Base-by-base conservation (phyloP, 2,888 invertebrate species). In the Lepidochitona cinerea region DNA sequence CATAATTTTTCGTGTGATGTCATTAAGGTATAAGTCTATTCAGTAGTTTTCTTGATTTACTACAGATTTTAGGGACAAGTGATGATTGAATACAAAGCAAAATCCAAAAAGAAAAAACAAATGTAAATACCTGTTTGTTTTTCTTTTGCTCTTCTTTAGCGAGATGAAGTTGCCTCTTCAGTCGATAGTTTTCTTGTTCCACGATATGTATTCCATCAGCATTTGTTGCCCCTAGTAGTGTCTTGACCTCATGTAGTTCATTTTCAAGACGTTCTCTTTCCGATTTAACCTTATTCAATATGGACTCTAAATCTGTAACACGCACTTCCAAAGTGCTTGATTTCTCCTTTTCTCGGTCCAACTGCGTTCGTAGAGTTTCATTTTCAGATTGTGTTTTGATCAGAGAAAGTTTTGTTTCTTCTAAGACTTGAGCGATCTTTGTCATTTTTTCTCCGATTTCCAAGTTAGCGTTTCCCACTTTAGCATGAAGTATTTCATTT, bases 401-500 rank as follows among this genome's bases (percentile, higher is more conserved):
- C n/a, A 49, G 29, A 18, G 68, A 41, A 26, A 68, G 49, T 29
- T 37, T 49, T 14, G 68, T 36, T 41, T 87, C 87, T 78, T 87
- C 85, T 53, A 87, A 74, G 35, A 86, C 84, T 59, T 85, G 82
- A 41, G 81, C 83, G 35, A 86, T 86, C 76, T 87, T 85, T 26
- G 69, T 75, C 74, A 88, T 83, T 72, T 86, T 85, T 29, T 79
- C 81, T 32, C 83, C 81, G 67, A 87, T 83, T 71, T 87, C 88
- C 54, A 75, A 72, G 69, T 82, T 84, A 12, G 85, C 84, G 75
- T 85, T 87, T 75, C 79, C 82, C 18, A 88, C 75, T 75, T 84
- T 87, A 37, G 86, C 83, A 67, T 82, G 82, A 52, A 88, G 71
- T 68, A 88, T 84, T 71, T 88, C 85, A 74, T 86, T 82, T 78